Percentiles rank a stretch among this genome's conserved stretches.
Evolutionary conservation across 2,797 vertebrate genomes (phyloP).

Genomic region (Crocodylus rhombifer): DNA sequence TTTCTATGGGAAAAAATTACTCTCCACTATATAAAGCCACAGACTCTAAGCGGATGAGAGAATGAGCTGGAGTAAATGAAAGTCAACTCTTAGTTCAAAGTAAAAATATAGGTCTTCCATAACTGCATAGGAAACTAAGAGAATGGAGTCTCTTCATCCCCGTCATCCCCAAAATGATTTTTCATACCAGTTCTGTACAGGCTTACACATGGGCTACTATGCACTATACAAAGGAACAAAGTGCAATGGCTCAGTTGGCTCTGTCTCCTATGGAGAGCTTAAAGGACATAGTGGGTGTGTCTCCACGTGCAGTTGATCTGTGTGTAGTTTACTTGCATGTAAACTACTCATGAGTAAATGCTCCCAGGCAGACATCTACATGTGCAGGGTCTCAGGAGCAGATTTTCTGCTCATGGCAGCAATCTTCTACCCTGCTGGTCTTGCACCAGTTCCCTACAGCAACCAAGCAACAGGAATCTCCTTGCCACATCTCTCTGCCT

Average conservation of each 20-base stretch:
- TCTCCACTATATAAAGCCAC: background rate
- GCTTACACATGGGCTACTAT: background rate
- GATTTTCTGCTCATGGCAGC: too few relatives aligned
- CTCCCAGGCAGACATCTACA: too few relatives aligned
- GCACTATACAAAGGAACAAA: background rate
- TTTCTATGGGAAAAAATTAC: background rate
- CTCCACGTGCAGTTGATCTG: too few relatives aligned
- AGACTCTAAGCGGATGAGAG: background rate
- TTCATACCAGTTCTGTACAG: background rate
- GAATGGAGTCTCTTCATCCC: background rate
- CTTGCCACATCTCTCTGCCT: too few relatives aligned
- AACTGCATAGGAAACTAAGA: background rate
- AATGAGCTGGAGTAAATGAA: background rate
- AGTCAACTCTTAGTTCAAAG: background rate
- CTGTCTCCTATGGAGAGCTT: fast-evolving
- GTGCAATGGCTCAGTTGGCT: fast-evolving
- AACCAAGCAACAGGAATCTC: too few relatives aligned
- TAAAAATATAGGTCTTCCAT: background rate
- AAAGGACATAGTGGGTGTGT: background rate
- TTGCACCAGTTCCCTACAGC: too few relatives aligned
- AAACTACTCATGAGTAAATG: too few relatives aligned
- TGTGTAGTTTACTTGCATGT: too few relatives aligned
- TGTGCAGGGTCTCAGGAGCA: too few relatives aligned
- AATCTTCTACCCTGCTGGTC: too few relatives aligned
- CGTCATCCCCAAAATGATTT: fast-evolving